Conservation (phyloP, 2,797 vertebrate genomes). For the Diceros bicornis region DNA sequence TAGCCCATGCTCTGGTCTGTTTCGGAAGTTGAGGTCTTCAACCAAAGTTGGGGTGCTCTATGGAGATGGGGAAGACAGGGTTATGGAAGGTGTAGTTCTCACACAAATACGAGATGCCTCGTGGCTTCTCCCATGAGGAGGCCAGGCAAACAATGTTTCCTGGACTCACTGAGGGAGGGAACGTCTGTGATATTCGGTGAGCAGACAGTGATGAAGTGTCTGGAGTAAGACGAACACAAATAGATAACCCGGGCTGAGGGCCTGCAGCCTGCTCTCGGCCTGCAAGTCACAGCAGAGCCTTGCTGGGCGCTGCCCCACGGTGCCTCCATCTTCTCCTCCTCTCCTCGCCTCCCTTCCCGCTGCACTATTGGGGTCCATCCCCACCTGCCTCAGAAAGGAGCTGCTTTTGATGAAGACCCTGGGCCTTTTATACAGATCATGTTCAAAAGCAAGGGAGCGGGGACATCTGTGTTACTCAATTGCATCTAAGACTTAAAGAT, state of each 20-base stretch:
- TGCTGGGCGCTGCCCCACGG: rapidly evolving
- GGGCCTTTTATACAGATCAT: neutral
- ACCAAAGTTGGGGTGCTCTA: neutral
- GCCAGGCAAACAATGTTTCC: neutral
- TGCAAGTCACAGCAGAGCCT: neutral
- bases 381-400: neutral
- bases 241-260: neutral
- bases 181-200: neutral
- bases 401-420: constrained; percentile 17
- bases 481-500: neutral
- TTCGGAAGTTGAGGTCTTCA: neutral
- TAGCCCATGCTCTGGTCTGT: neutral
- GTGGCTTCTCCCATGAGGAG: neutral
- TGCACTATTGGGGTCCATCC: neutral
- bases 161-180: neutral
- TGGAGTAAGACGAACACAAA: neutral
- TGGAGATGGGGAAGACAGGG: neutral
- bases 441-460: neutral
- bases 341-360: neutral
- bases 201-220: neutral
- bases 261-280: neutral
- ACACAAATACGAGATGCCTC: neutral
- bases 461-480: neutral
- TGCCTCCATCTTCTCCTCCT: neutral
- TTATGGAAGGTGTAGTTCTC: rapidly evolving